These are phyloP conservation scores for Amaurobius ferox DNA, from an alignment of 2,888 invertebrate genomes.

Conservation along the genomic window DNA sequence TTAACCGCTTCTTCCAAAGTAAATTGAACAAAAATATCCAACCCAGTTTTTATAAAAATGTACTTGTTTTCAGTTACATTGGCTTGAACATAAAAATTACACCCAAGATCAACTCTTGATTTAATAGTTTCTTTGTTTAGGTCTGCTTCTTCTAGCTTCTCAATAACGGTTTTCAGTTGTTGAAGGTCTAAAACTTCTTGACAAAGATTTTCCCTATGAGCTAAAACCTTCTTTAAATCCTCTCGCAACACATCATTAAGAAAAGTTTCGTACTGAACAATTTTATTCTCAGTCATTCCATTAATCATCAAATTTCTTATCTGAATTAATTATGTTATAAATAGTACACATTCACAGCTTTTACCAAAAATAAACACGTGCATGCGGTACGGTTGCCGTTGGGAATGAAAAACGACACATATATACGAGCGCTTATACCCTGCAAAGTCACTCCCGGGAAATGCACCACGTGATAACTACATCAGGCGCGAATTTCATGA, in stretches of 20 bases:
- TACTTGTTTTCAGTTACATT: conserved; percentile 83
- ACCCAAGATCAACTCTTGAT: conserved; percentile 88
- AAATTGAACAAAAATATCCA: conserved; percentile 86
- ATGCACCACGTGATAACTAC: too few species aligned
- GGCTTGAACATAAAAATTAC: conserved; percentile 89
- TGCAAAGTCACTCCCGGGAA: too few species aligned
- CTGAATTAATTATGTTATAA: too few species aligned
- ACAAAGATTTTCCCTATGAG: conserved; percentile 82
- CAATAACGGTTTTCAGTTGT: conserved; percentile 85
- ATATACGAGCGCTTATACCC: too few species aligned
- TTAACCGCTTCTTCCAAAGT: conserved; percentile 84
- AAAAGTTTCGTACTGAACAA: conserved; percentile 83
- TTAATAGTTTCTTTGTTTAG: conserved; percentile 81
- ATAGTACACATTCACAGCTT: too few species aligned
- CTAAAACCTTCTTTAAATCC: conserved; percentile 81
- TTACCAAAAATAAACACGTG: too few species aligned
- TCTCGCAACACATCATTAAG: conserved; percentile 87
- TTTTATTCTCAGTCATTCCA: conserved; percentile 76
- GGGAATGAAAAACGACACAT: too few species aligned
- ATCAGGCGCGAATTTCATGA: too few species aligned
- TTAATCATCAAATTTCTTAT: too few species aligned
- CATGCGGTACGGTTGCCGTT: too few species aligned
- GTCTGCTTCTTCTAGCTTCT: conserved; percentile 80
- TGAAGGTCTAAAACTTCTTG: conserved; percentile 85
- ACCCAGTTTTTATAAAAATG: conserved; percentile 86